Evolutionary conservation across 2,888 invertebrate species (phyloP), one percentile per base, ranked within the genome.

Genomic region (Escarpia spicata): DNA sequence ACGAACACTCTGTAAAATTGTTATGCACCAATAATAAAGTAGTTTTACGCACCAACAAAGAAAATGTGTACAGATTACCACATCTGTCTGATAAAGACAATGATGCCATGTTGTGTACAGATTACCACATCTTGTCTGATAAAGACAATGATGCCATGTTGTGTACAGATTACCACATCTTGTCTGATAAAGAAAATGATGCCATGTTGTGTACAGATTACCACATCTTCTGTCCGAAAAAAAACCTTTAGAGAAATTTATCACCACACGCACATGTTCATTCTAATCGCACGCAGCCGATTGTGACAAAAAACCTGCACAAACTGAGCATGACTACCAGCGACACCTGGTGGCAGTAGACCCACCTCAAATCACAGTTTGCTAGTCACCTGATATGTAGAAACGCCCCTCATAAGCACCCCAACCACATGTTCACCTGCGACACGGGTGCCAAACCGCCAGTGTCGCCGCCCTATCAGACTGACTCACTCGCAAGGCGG

Each of bases 331-430:
- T 75, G 75, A 75, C 75, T 75, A 75, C 19, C 75, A 26, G 75
- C n/a, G 75, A 19, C 75, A 75, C 75, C 75, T 75, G 26, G 75
- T n/a, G 75, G 75, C 75, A 26, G 26, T 26, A 75, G 75, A 26
- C 75, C 19, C 75, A 26, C 75, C 75, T 19, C 75, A 19, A 75
- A 75, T 75, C 75, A 75, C 75, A 75, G 75, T 75, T 75, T 26
- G 75, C 75, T 75, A 75, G 75, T 75, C 75, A 75, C 75, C 75
- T 75, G 75, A 75, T 75, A 75, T 75, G 75, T 75, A 75, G 75
- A 75, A 26, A 75, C 6, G 26, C 6, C 26, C 75, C 3, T n/a
- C 75, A 19, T 15, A 26, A 75, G 4, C 75, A 75, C 75, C 75
- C 75, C 75, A 15, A 26, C 19, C 3, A 4, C 19, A 19, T 6